phyloP scores from a whole-genome alignment of 2,888 invertebrate genomes.

The Sphaerophoria rueppellii region DNA sequence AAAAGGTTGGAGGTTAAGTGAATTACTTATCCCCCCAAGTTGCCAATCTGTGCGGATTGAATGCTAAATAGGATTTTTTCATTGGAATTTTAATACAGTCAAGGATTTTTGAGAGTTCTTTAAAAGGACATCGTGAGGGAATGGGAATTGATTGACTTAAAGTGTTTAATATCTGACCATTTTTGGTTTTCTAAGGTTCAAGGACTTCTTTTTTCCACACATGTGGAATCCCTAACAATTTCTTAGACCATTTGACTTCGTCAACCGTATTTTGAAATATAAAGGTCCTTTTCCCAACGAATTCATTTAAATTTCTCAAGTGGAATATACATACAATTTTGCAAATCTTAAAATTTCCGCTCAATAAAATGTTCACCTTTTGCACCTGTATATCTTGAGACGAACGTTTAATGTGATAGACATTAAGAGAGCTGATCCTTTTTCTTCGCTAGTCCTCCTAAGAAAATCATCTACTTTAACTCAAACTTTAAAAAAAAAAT shows the following conservation, averaged over 20 bases:
- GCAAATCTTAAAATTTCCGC: slow-evolving; percentile 7
- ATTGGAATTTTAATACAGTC: slow-evolving; percentile 12
- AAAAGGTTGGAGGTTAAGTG: slow-evolving; percentile 58
- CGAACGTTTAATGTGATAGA: background rate
- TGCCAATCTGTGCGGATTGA: slow-evolving; percentile 56
- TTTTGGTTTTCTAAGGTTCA: too few species aligned
- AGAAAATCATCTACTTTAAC: slow-evolving; percentile 66
- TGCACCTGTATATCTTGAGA: background rate
- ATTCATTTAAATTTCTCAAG: background rate
- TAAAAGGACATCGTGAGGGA: too few species aligned
- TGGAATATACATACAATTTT: background rate
- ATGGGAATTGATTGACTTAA: too few species aligned
- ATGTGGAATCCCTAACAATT: too few species aligned
- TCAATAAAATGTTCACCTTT: slow-evolving; percentile 28
- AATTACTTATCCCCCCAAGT: slow-evolving; percentile 46
- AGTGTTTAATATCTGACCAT: too few species aligned
- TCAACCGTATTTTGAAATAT: background rate
- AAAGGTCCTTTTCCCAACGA: background rate
- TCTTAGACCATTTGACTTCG: too few species aligned
- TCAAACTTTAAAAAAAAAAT: slow-evolving; percentile 59
- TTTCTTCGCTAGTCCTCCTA: slow-evolving; percentile 36
- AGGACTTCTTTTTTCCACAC: too few species aligned
- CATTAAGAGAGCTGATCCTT: slow-evolving; percentile 12
- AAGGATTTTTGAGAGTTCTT: too few species aligned
- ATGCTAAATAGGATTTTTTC: slow-evolving; percentile 50